phyloP scores from a whole-genome alignment of 2,888 invertebrate species.

The Ectropis crepuscularia region DNA sequence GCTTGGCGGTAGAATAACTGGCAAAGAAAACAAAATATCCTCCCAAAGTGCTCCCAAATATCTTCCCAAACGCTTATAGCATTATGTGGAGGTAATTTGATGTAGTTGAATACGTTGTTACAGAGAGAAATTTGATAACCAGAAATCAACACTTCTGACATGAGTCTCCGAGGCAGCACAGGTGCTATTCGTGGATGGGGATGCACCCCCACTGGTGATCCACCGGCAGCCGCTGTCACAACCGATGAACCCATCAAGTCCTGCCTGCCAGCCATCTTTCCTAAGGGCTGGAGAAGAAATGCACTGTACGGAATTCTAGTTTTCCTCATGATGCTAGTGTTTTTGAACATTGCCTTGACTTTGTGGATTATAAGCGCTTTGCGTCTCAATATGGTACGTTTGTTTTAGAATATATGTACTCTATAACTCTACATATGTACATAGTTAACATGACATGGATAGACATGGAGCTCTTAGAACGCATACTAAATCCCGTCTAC shows the following conservation, averaged over 20 bases:
- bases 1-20: too few relatives aligned
- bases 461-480: too few relatives aligned
- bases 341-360: constrained; percentile 97
- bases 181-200: constrained; percentile 73
- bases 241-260: constrained; percentile 46
- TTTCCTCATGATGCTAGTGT: constrained; percentile 93
- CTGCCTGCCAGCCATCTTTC: constrained; percentile 61
- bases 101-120: constrained; percentile 58
- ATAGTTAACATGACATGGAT: too few relatives aligned
- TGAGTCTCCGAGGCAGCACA: constrained; percentile 61
- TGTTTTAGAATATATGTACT: background rate
- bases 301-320: constrained; percentile 95
- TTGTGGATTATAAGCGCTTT: constrained; percentile 98
- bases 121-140: constrained; percentile 47
- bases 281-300: constrained; percentile 95
- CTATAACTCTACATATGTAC: too few relatives aligned
- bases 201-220: constrained; percentile 74
- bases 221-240: constrained; percentile 54
- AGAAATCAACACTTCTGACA: constrained; percentile 31
- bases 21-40: too few relatives aligned
- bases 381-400: constrained; percentile 95
- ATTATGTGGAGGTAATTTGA: constrained; percentile 50
- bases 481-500: too few relatives aligned
- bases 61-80: too few relatives aligned
- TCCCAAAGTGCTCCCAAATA: too few relatives aligned